Conservation (phyloP, 2,888 invertebrate genomes). For the Troides oblongomaculatus region DNA sequence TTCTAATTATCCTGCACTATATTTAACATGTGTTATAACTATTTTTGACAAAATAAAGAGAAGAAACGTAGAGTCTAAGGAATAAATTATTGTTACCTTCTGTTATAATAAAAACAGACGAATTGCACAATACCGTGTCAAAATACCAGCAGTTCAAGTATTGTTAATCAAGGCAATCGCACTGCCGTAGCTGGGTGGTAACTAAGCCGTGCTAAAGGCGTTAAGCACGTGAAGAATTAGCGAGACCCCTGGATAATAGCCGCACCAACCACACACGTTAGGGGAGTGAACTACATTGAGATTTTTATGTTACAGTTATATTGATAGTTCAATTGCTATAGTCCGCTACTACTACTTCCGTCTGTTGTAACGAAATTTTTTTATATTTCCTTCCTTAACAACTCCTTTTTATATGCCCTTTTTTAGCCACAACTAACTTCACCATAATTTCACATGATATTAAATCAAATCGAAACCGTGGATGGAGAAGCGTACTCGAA, state of each 20-base stretch:
- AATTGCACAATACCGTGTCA: neutral
- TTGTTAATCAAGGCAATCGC: constrained; percentile 28
- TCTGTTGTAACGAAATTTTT: neutral
- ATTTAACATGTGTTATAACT: no score
- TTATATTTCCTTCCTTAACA: neutral
- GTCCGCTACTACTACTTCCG: neutral
- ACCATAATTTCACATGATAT: no score
- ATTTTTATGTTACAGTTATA: constrained; percentile 38
- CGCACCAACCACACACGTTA: constrained; percentile 38
- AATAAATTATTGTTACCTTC: no score
- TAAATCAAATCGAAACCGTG: no score
- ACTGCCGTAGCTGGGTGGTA: constrained; percentile 38
- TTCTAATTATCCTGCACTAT: no score
- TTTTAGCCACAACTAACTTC: no score
- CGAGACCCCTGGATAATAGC: constrained; percentile 57
- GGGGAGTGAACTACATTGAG: constrained; percentile 32
- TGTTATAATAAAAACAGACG: no score
- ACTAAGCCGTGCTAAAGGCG: constrained; percentile 66
- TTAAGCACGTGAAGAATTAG: constrained; percentile 59
- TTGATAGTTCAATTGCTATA: constrained; percentile 9
- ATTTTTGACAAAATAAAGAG: no score
- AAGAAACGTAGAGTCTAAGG: no score
- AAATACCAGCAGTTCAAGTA: constrained; percentile 1
- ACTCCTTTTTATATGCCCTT: no score
- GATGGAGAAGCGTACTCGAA: no score